Percentiles rank a stretch among this genome's conserved stretches.
These are phyloP conservation scores for Ariopsis seemanni DNA, from an alignment of 2,113 vertebrate species.

Conservation along the genomic window DNA sequence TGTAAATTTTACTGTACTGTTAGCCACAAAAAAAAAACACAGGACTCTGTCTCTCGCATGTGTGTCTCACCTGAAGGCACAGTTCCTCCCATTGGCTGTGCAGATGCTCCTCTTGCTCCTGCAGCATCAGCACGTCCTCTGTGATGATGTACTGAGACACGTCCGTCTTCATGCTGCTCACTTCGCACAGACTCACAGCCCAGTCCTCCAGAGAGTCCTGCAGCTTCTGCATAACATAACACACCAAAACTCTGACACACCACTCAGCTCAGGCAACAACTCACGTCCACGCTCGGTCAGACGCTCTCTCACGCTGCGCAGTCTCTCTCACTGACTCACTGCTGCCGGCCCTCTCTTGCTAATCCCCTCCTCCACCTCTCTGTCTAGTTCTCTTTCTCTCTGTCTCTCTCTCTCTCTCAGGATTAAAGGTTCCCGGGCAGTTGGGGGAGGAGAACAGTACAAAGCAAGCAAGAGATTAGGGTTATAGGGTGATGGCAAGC, in stretches of 20 bases:
- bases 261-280: background rate
- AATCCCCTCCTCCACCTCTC: slow-evolving; percentile 27
- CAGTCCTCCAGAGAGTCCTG: slow-evolving; percentile 83
- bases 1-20: background rate
- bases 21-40: background rate
- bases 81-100: slow-evolving; percentile 81
- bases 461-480: background rate
- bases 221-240: slow-evolving; percentile 85
- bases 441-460: slow-evolving; percentile 62
- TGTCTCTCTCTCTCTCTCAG: slow-evolving; percentile 17
- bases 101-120: slow-evolving; percentile 83
- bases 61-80: slow-evolving; percentile 68
- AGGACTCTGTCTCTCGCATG: background rate
- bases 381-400: background rate
- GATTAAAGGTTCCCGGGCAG: slow-evolving; percentile 70
- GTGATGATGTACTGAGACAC: slow-evolving; percentile 78
- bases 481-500: background rate
- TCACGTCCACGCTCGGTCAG: background rate
- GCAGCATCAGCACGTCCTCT: slow-evolving; percentile 79
- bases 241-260: slow-evolving; percentile 48
- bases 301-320: slow-evolving; percentile 12
- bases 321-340: slow-evolving; percentile 8
- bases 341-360: slow-evolving; percentile 1
- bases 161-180: slow-evolving; percentile 79
- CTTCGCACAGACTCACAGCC: slow-evolving; percentile 78